phyloP scores from a whole-genome alignment of 2,888 invertebrate genomes.

The Ennomos erosarius region DNA sequence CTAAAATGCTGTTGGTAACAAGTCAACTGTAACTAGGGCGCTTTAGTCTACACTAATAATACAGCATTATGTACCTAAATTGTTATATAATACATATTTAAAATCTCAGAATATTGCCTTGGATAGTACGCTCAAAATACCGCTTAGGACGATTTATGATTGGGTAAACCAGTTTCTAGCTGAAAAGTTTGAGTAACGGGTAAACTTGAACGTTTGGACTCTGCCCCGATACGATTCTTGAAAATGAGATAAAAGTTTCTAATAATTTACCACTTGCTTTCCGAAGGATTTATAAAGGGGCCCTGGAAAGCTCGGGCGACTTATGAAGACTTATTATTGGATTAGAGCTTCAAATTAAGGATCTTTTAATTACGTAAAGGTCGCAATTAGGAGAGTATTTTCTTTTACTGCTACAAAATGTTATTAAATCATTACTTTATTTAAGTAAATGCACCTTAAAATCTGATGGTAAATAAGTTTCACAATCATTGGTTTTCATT shows the following conservation, averaged over 20 bases:
- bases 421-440: no score
- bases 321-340: not conserved
- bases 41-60: no score
- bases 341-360: no score
- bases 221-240: conserved; percentile 39
- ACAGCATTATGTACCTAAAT: not conserved
- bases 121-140: conserved; percentile 46
- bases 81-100: not conserved
- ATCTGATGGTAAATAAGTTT: no score
- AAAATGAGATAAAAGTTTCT: conserved; percentile 38
- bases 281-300: conserved; percentile 10
- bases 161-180: conserved; percentile 66
- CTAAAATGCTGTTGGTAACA: no score
- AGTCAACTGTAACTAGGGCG: no score
- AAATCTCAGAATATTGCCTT: not conserved
- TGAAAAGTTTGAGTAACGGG: conserved; percentile 73
- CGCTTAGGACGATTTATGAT: conserved; percentile 68
- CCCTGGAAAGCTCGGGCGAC: not conserved
- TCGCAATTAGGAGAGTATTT: no score
- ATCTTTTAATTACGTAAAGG: no score
- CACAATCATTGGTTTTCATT: no score
- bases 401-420: no score
- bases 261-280: conserved; percentile 27
- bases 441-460: no score
- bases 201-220: conserved; percentile 51